phyloP scores from a whole-genome alignment of 2,888 invertebrate species.

The Lasius platythorax region DNA sequence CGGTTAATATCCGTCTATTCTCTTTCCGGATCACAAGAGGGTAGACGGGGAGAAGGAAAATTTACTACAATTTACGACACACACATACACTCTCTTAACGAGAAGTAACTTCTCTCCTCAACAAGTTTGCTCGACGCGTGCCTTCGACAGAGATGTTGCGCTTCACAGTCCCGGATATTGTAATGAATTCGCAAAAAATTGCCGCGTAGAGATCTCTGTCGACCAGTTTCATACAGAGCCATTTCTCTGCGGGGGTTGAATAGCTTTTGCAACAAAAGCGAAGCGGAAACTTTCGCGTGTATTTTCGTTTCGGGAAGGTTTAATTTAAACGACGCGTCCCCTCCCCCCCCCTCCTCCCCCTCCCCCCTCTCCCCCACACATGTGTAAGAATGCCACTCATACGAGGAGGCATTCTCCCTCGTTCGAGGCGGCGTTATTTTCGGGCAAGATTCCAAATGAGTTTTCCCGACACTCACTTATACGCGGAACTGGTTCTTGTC shows the following conservation, averaged over 20 bases:
- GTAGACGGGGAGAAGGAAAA: neutral
- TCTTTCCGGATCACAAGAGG: neutral
- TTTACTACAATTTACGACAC: too few relatives aligned
- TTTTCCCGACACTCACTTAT: slow-evolving; percentile 70
- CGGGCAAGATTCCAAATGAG: slow-evolving; percentile 73
- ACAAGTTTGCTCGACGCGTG: neutral
- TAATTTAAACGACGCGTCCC: neutral
- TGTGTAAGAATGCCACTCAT: slow-evolving; percentile 22
- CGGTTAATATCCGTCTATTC: neutral
- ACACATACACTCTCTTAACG: too few relatives aligned
- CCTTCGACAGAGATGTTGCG: neutral
- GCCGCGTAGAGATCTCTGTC: neutral
- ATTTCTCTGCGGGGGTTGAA: neutral
- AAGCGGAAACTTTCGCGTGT: slow-evolving; percentile 9
- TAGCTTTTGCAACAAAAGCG: neutral
- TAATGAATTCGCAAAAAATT: neutral
- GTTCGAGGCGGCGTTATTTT: slow-evolving; percentile 54
- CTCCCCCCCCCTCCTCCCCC: too few relatives aligned
- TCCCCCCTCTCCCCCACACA: neutral
- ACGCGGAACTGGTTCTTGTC: slow-evolving; percentile 69
- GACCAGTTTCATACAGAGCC: neutral
- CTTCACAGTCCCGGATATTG: neutral
- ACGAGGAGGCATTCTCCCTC: neutral
- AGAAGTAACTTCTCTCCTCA: neutral
- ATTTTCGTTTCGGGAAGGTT: neutral